Base-by-base conservation (phyloP, 2,888 invertebrate genomes). In the Oscheius sp. region DNA sequence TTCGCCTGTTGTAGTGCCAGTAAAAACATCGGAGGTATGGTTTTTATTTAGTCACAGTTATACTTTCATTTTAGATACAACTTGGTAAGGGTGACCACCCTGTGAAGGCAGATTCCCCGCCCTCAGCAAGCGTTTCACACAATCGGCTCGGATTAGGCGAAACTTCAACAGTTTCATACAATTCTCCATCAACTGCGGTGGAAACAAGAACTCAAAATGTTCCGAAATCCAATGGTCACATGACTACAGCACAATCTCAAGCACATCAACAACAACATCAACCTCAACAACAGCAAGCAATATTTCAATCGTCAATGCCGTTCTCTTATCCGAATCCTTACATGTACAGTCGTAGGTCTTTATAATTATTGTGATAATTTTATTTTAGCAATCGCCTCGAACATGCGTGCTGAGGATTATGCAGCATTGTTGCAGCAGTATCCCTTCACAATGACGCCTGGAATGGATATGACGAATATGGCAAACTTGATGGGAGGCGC, bases 271-370 rank as follows among this genome's bases (percentile, higher is more conserved):
- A 78, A 1, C 74, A 56, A 29, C 77, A 72, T 23, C 69, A 52
- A 27, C 23, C 18, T n/a, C 75, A 72, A 35, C 72, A 68, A 35
- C 72, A 73, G 29, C 76, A 73, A n/a, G 77, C 74, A n/a, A 66
- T 78, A 29, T 76, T 78, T 72, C 73, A 77, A n/a, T 77, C 77
- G 35, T 61, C 75, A 55, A 35, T 72, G 53, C 78, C 76, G n/a
- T 80, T 77, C 41, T 71, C 63, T 23, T 66, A 49, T 29, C 58
- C 76, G 35, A 77, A 76, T 59, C 69, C 72, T 0, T 78, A 82
- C 74, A 81, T 79, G 79, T 83, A 82, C 75, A 78, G 70, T 55
- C 83, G n/a, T n/a, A n/a, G n/a, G n/a, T n/a, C n/a, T n/a, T n/a
- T n/a, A n/a, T n/a, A n/a, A n/a, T n/a, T n/a, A n/a, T n/a, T n/a